These are phyloP conservation scores for Platygyra sinensis DNA, from an alignment of 64 coral and sea anemone genomes.

Conservation along the genomic window DNA sequence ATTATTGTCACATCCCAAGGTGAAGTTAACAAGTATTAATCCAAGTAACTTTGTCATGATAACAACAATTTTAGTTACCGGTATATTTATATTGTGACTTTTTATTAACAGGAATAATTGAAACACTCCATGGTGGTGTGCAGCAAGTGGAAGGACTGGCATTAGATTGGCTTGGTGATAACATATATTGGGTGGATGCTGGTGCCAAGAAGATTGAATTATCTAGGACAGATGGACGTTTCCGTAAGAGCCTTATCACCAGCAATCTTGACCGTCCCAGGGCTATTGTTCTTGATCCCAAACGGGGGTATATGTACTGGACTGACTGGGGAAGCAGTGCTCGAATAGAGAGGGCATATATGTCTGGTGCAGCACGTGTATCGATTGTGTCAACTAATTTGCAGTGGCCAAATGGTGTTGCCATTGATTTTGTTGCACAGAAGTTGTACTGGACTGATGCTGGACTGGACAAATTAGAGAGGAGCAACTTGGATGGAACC, in stretches of 20 bases:
- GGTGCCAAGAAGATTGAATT: constrained; percentile 92
- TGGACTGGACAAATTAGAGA: constrained; percentile 72
- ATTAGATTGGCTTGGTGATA: constrained; percentile 89
- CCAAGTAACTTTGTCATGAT: too few relatives aligned
- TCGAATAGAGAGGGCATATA: constrained; percentile 69
- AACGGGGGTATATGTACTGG: constrained; percentile 90
- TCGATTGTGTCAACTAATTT: constrained; percentile 47
- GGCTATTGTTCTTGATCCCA: constrained; percentile 81
- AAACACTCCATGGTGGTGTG: constrained; percentile 65
- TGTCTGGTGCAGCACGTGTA: constrained; percentile 61
- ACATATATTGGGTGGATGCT: constrained; percentile 97
- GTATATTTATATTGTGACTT: neutral
- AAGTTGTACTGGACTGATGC: constrained; percentile 97
- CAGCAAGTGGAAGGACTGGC: constrained; percentile 89
- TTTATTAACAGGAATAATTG: constrained; percentile 48
- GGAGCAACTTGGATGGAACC: constrained; percentile 76
- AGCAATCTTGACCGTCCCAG: constrained; percentile 81
- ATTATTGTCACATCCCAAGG: too few relatives aligned
- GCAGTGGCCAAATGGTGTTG: constrained; percentile 88
- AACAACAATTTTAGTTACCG: too few relatives aligned
- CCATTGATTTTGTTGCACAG: constrained; percentile 69
- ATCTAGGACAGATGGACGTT: constrained; percentile 83
- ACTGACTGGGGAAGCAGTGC: constrained; percentile 83
- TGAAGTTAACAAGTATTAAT: too few relatives aligned
- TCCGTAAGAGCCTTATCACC: constrained; percentile 66